These are phyloP conservation scores for Pseudoips prasinana DNA, from an alignment of 2,888 invertebrate species.

Conservation along the genomic window DNA sequence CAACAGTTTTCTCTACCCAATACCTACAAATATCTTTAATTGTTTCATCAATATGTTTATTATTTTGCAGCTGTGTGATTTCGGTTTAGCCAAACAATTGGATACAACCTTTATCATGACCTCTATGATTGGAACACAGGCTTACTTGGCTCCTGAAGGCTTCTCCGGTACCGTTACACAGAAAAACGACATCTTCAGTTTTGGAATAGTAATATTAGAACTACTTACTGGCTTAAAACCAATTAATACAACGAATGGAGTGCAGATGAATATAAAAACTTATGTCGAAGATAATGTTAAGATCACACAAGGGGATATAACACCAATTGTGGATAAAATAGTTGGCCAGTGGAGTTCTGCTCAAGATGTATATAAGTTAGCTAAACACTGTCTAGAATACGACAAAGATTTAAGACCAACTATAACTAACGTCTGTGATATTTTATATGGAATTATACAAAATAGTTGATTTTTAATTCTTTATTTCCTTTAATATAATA, in stretches of 20 bases:
- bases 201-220: conserved; percentile 89
- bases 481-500: no score
- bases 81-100: conserved; percentile 86
- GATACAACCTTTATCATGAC: conserved; percentile 73
- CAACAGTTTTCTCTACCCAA: no score
- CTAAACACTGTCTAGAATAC: conserved; percentile 79
- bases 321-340: conserved; percentile 77
- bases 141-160: conserved; percentile 91
- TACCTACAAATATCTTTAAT: no score
- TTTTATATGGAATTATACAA: conserved; percentile 51
- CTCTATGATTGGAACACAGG: conserved; percentile 84
- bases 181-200: conserved; percentile 89
- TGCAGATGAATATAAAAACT: conserved; percentile 59
- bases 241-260: conserved; percentile 77
- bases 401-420: conserved; percentile 80
- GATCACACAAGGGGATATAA: conserved; percentile 72
- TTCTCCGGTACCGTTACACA: conserved; percentile 86
- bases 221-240: conserved; percentile 86
- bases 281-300: conserved; percentile 76
- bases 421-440: conserved; percentile 77
- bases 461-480: no score
- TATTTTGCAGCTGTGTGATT: conserved; percentile 85
- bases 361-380: conserved; percentile 75
- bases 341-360: conserved; percentile 80
- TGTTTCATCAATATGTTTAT: no score